Evolutionary conservation across 2,888 invertebrate species (phyloP).

Genomic region (Ptychoptera contaminata): DNA sequence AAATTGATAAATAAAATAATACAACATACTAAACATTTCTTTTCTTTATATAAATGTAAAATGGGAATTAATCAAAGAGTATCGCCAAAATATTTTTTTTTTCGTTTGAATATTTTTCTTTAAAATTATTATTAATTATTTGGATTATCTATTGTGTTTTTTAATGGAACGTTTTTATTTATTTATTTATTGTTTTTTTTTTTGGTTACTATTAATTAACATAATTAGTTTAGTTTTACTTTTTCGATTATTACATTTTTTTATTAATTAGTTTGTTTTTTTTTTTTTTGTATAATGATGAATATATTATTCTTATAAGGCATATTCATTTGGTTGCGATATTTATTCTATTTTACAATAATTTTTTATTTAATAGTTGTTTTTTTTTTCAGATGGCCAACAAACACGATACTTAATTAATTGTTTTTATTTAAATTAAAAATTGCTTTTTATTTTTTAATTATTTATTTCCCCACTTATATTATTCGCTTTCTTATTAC

Average conservation of each 20-base stretch:
- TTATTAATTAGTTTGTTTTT: neutral
- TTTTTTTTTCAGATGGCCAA: neutral
- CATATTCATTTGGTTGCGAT: neutral
- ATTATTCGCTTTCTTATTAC: conserved; percentile 2
- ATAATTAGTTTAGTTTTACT: neutral
- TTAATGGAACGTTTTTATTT: neutral
- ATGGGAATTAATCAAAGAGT: too few species aligned
- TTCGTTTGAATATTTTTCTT: too few species aligned
- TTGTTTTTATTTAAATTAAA: neutral
- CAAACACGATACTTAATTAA: neutral
- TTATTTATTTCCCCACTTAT: too few species aligned
- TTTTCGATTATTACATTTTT: too few species aligned
- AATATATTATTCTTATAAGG: neutral
- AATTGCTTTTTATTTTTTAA: neutral
- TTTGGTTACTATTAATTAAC: neutral
- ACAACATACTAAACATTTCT: too few species aligned
- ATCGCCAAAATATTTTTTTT: conserved; percentile 3
- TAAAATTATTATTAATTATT: too few species aligned
- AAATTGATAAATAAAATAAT: too few species aligned
- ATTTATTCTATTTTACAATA: neutral
- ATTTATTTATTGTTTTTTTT: neutral
- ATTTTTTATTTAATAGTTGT: conserved; percentile 2
- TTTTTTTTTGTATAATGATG: neutral
- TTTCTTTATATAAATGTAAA: too few species aligned
- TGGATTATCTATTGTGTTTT: too few species aligned